Percentiles rank a stretch among this genome's conserved stretches.
Evolutionary conservation across 1,140 invertebrate genomes (phyloP).

Genomic region (Pseudobourletiella spinata): DNA sequence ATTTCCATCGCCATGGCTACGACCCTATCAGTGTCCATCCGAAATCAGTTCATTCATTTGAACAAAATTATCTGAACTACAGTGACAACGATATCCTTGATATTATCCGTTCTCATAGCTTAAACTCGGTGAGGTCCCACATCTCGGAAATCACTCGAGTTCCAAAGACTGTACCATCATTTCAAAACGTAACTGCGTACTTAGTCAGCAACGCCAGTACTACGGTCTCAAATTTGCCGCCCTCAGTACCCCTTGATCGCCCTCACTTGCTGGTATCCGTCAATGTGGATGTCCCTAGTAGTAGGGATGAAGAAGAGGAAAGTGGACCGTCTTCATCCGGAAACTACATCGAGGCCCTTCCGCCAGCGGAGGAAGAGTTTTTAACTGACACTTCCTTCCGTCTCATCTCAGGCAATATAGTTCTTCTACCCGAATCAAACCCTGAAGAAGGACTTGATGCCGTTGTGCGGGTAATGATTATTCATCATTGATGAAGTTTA

Average conservation of each 20-base stretch:
- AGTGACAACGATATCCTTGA: slow-evolving; percentile 16
- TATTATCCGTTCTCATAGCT: slow-evolving; percentile 6
- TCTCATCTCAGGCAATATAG: slow-evolving; percentile 5
- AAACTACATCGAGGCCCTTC: not conserved
- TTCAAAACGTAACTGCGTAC: slow-evolving; percentile 32
- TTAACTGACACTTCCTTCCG: not conserved
- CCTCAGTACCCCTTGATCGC: not conserved
- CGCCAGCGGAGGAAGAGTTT: not conserved
- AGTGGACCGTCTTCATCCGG: no score
- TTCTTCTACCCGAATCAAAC: not conserved
- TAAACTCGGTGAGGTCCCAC: slow-evolving; percentile 4
- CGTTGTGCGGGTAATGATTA: not conserved
- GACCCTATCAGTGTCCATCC: slow-evolving; percentile 9
- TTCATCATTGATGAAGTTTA: not conserved
- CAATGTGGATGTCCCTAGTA: not conserved
- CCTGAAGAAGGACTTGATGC: not conserved
- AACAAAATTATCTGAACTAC: slow-evolving; percentile 8
- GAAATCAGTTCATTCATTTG: slow-evolving; percentile 14
- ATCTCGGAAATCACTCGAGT: not conserved
- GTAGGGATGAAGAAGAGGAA: not conserved
- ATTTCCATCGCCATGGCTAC: slow-evolving; percentile 16
- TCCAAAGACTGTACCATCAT: slow-evolving; percentile 10
- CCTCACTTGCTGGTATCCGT: not conserved
- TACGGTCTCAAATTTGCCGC: not conserved
- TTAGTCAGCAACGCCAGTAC: slow-evolving; percentile 21